Conservation (phyloP, 2,113 vertebrate genomes). For the Dicerorhinus sumatrensis region DNA sequence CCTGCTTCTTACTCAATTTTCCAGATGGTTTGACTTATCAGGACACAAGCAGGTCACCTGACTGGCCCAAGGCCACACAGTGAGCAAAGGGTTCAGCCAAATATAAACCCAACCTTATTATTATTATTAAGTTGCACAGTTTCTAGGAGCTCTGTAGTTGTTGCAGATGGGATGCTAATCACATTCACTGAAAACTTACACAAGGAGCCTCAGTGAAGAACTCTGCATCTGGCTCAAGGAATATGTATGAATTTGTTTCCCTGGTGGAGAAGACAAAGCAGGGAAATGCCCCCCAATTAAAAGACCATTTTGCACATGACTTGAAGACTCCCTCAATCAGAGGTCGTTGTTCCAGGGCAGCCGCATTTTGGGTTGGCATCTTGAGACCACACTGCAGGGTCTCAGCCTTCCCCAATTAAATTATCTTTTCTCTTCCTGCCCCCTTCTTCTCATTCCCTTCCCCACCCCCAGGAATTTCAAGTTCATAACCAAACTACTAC, state of each 20-base stretch:
- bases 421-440: not conserved
- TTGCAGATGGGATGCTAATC: constrained; percentile 7
- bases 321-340: not conserved
- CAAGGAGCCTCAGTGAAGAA: not conserved
- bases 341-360: not conserved
- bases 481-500: not conserved
- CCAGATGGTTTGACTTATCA: constrained; percentile 62
- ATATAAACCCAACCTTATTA: not conserved
- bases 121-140: not conserved
- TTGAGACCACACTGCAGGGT: not conserved
- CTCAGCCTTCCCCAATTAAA: not conserved
- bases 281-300: too few species aligned
- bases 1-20: constrained; percentile 54
- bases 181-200: not conserved
- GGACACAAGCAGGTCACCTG: constrained; percentile 35
- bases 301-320: not conserved
- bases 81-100: not conserved
- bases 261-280: not conserved
- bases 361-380: not conserved
- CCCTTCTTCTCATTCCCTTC: not conserved
- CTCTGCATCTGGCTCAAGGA: not conserved
- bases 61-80: constrained; percentile 57
- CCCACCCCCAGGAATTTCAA: not conserved
- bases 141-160: not conserved
- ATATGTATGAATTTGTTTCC: not conserved